Evolutionary conservation across 2,797 vertebrate genomes (phyloP), one percentile per base, ranked within the genome.

Genomic region (Leptodactylus fallax): DNA sequence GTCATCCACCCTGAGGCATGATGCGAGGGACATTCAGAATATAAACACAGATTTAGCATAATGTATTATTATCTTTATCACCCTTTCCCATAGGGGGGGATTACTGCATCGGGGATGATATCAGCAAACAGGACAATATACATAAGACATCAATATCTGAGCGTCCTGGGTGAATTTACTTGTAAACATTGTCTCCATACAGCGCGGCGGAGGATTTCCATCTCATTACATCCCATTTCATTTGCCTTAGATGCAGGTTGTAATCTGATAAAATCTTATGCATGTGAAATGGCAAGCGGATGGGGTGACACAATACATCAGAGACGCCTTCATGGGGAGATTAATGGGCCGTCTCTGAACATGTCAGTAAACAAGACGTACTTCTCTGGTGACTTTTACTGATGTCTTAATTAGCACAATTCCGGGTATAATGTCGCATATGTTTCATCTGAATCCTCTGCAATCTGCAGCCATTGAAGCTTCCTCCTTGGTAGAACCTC

Each of bases 401-500:
- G 83, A 84, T 72, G 69, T 74, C 49, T 84, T 85, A 60, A 85
- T 85, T 85, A 85, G 65, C 25, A 6, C 81, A 19, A 49, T 47
- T 36, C 53, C 12, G n/a, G 23, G 58, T 63, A 45, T 21, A 56
- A 76, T 45, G 71, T 61, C 8, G 45, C 58, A 51, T 65, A 51
- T 27, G 58, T 23, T 65, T 60, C 84, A 25, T 79, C 47, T 9
- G 16, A 63, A 61, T 65, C 17, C 7, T 65, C 47, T 23, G 17
- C 51, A 84, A 16, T 65, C 47, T 61, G 25, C 51, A 84, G 25
- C 27, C 25, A 11, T 51, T 61, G 71, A n/a, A 61, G 53, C 6
- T 23, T 58, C 27, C 14, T 56, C 11, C 49, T 53, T 14, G 7
- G 49, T 69, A 23, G 36, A 82, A 67, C 55, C 27, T 81, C 11